Percentiles rank a stretch among this genome's conserved stretches.
Conservation (phyloP, 1,140 invertebrate species). For the Acyrthosiphon pisum region DNA sequence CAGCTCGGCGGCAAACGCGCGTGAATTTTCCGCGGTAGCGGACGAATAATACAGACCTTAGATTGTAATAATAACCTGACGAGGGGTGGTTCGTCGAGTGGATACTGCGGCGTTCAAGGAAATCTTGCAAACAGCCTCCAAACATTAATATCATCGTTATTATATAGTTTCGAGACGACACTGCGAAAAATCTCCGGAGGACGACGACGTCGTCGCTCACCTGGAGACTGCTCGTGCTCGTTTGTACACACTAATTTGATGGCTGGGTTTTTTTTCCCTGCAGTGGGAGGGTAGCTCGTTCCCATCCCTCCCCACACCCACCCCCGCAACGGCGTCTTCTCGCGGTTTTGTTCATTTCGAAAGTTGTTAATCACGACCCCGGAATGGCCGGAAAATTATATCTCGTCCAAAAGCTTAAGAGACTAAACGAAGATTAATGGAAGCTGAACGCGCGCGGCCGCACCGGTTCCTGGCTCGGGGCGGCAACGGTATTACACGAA, state of each 20-base stretch:
- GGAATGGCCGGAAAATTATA: constrained; percentile 17
- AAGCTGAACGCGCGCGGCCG: neutral
- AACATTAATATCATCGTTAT: neutral
- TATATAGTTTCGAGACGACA: neutral
- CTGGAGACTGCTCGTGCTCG: neutral
- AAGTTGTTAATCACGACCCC: constrained; percentile 36
- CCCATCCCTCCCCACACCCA: too few relatives aligned
- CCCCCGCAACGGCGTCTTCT: neutral
- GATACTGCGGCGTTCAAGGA: too few relatives aligned
- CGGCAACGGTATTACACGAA: constrained; percentile 37
- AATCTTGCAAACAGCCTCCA: too few relatives aligned
- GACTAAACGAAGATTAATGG: constrained; percentile 49
- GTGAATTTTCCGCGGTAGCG: too few relatives aligned
- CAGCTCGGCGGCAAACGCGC: neutral
- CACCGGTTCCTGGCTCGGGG: neutral
- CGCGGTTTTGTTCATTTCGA: neutral
- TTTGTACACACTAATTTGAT: neutral
- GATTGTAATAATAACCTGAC: neutral
- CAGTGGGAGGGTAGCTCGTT: too few relatives aligned
- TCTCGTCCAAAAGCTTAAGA: constrained; percentile 43
- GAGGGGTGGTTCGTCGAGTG: too few relatives aligned
- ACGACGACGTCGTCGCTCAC: neutral
- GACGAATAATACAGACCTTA: neutral
- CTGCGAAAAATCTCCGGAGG: neutral
- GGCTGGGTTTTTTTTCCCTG: neutral